Conservation (phyloP, 2,888 invertebrate species). For the Cryptocheilus praepositus region DNA sequence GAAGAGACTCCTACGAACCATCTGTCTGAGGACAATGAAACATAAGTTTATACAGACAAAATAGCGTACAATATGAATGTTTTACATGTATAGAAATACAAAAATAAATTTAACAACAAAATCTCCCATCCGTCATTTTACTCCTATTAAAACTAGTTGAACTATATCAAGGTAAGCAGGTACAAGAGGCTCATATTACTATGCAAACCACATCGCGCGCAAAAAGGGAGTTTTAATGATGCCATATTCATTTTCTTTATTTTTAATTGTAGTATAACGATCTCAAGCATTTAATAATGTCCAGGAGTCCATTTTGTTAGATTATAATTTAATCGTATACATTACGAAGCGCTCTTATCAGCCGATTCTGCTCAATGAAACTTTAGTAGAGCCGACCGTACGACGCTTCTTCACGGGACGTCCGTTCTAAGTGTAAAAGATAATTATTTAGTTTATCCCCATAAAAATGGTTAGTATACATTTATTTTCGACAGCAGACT, state of each 20-base stretch:
- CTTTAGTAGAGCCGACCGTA: conserved; percentile 11
- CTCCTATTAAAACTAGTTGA: no score
- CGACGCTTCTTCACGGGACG: conserved; percentile 14
- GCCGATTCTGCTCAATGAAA: not conserved
- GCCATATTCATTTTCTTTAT: no score
- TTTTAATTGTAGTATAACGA: no score
- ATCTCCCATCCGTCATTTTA: no score
- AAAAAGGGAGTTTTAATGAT: no score
- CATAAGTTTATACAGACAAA: conserved; percentile 1
- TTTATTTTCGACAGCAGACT: conserved; percentile 27
- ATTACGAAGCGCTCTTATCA: conserved; percentile 1
- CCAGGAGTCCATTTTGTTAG: conserved; percentile 1
- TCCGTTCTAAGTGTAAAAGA: conserved; percentile 22
- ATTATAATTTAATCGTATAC: no score
- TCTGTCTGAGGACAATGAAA: conserved; percentile 38
- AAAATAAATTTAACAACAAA: no score
- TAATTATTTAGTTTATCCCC: conserved; percentile 23
- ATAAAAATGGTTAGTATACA: conserved; percentile 45
- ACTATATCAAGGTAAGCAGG: no score
- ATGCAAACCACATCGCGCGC: no score
- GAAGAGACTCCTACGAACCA: conserved; percentile 46
- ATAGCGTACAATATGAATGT: not conserved
- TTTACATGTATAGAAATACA: no score
- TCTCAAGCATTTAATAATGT: no score
- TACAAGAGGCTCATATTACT: no score